Conservation (phyloP, 2,888 invertebrate species). For the Sminthurinus aureus region DNA sequence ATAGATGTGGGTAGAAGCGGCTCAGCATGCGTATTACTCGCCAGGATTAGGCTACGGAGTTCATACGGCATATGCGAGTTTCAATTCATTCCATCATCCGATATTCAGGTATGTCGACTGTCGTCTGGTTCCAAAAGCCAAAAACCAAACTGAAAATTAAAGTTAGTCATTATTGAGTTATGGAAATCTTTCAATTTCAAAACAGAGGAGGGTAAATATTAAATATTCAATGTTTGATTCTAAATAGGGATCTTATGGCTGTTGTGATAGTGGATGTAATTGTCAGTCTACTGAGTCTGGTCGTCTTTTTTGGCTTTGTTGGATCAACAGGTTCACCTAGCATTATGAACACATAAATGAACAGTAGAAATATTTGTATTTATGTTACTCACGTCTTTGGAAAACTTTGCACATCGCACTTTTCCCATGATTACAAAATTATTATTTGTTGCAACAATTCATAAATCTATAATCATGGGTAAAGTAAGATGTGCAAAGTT, state of each 20-base stretch:
- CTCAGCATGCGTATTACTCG: slow-evolving; percentile 16
- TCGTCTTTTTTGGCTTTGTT: slow-evolving; percentile 25
- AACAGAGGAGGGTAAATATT: too few relatives aligned
- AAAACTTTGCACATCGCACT: too few relatives aligned
- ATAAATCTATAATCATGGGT: too few relatives aligned
- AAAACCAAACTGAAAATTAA: not conserved
- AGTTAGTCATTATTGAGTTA: too few relatives aligned
- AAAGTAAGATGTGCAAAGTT: too few relatives aligned
- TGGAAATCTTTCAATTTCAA: too few relatives aligned
- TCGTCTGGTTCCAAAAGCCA: too few relatives aligned
- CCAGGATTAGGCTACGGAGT: slow-evolving; percentile 37
- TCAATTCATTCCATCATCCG: slow-evolving; percentile 36
- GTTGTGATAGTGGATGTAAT: not conserved
- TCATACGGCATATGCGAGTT: slow-evolving; percentile 25
- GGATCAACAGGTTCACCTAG: slow-evolving; percentile 29
- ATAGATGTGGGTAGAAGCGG: slow-evolving; percentile 36
- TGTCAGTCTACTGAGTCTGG: not conserved
- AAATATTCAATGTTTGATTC: not conserved
- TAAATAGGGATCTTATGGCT: slow-evolving; percentile 18
- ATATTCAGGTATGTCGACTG: slow-evolving; percentile 37
- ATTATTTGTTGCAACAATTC: too few relatives aligned
- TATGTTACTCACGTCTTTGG: too few relatives aligned
- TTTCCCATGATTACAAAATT: too few relatives aligned
- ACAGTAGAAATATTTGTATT: too few relatives aligned
- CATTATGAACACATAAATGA: too few relatives aligned